Evolutionary conservation across 2,888 invertebrate genomes (phyloP).

Genomic region (Lysandra bellargus): DNA sequence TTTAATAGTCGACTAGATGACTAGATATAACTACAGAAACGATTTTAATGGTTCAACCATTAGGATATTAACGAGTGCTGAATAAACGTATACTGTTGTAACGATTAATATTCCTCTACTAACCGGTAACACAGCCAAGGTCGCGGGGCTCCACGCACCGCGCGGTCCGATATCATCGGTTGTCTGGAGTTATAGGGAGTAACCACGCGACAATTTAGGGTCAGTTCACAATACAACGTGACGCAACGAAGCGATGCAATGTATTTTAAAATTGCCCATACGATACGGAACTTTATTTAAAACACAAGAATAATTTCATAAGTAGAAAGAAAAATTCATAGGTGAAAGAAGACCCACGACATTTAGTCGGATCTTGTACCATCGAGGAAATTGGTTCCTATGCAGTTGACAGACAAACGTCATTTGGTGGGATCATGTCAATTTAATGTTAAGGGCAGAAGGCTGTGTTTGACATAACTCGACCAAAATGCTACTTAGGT

Average conservation of each 20-base stretch:
- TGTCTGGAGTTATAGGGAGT: background rate
- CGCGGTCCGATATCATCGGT: background rate
- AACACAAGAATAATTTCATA: no score
- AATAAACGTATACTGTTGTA: background rate
- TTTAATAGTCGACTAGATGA: background rate
- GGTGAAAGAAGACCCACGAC: no score
- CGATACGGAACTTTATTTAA: background rate
- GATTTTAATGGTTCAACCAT: background rate
- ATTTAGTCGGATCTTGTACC: no score
- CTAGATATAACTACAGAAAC: background rate
- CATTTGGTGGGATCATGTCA: no score
- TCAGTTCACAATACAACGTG: no score
- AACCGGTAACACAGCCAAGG: slow-evolving; percentile 3
- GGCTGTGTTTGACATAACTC: no score
- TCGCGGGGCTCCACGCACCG: background rate
- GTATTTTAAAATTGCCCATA: background rate
- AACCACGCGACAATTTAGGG: slow-evolving; percentile 1
- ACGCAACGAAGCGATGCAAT: no score
- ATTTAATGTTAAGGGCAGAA: no score
- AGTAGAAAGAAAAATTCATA: no score
- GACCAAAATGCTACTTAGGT: no score
- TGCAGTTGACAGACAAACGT: no score
- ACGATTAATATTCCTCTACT: background rate
- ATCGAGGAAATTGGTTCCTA: no score
- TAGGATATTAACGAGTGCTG: background rate